Evolutionary conservation across 2,113 vertebrate species (phyloP), one percentile per base, ranked within the genome.

Genomic region (Periophthalmus modestus): DNA sequence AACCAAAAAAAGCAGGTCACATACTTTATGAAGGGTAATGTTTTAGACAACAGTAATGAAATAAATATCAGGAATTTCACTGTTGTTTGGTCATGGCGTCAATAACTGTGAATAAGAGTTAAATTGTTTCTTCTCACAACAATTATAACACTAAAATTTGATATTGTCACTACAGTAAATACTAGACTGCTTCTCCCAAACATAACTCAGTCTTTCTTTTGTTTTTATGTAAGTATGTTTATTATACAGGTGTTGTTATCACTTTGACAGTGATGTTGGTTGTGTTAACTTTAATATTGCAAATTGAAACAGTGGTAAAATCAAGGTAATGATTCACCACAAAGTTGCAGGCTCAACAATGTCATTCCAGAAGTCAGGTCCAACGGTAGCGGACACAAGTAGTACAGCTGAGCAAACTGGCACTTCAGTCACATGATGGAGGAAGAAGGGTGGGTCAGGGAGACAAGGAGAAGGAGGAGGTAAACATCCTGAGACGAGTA

Each of bases 401-500:
- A 74, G 54, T 46, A 57, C 24, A 79, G 73, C 47, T 54, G 46
- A 71, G 59, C 1, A 15, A 54, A 34, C 47, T 28, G 15, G 61
- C 48, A 36, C 78, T 14, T 75, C 16, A 67, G 74, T 66, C 68
- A 84, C 3, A 0, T 79, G 78, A 82, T 54, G 33, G 12, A 63
- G 75, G 61, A 81, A 62, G 43, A 71, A 78, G 66, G 77, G 62
- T 67, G 61, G 62, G 69, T 69, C 71, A 77, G 65, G 75, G 66
- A 69, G 79, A 75, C 69, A 14, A 73, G 67, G 46, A 73, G 55
- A 67, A 80, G 70, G 71, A 83, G 80, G 87, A 72, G 84, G 82
- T 87, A 91, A 91, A 92, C 89, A 91, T 91, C 88, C 88, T 88
- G 85, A 87, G 71, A 86, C 77, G 78, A 83, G 83, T 72, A 74